These are phyloP conservation scores for Colletes collaris DNA, from an alignment of 2,888 invertebrate genomes.

Conservation along the genomic window DNA sequence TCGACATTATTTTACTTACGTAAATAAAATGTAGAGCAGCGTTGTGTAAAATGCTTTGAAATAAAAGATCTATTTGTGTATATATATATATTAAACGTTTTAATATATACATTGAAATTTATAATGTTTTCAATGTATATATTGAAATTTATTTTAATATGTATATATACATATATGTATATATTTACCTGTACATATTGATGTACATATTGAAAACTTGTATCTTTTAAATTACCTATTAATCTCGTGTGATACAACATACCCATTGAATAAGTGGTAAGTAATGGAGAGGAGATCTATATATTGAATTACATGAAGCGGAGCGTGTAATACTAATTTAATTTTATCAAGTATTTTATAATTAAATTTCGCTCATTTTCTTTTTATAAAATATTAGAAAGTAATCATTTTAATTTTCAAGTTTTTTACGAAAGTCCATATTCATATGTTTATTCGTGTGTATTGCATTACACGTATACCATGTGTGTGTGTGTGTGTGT, in stretches of 20 bases:
- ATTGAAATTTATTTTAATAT: slow-evolving; percentile 43
- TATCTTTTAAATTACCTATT: slow-evolving; percentile 11
- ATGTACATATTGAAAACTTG: slow-evolving; percentile 4
- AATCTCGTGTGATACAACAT: background rate
- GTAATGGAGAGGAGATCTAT: background rate
- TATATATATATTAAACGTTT: slow-evolving; percentile 41
- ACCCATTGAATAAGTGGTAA: background rate
- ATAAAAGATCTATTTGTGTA: slow-evolving; percentile 67
- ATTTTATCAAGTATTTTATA: background rate
- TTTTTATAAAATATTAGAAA: background rate
- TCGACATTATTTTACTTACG: slow-evolving; percentile 73
- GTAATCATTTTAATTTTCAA: background rate
- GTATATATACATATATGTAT: slow-evolving; percentile 29
- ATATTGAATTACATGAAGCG: background rate
- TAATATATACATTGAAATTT: slow-evolving; percentile 48
- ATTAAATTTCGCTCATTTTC: background rate
- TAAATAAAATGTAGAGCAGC: slow-evolving; percentile 75
- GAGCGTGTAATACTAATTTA: background rate
- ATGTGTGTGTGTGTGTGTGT: too few relatives aligned
- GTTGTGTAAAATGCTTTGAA: slow-evolving; percentile 79
- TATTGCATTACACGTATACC: too few relatives aligned
- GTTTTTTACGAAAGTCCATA: too few relatives aligned
- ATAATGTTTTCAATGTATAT: slow-evolving; percentile 5
- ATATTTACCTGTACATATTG: slow-evolving; percentile 5
- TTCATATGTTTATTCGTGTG: too few relatives aligned